Evolutionary conservation across 1,140 invertebrate genomes (phyloP).

Genomic region (Lepidurus apus): DNA sequence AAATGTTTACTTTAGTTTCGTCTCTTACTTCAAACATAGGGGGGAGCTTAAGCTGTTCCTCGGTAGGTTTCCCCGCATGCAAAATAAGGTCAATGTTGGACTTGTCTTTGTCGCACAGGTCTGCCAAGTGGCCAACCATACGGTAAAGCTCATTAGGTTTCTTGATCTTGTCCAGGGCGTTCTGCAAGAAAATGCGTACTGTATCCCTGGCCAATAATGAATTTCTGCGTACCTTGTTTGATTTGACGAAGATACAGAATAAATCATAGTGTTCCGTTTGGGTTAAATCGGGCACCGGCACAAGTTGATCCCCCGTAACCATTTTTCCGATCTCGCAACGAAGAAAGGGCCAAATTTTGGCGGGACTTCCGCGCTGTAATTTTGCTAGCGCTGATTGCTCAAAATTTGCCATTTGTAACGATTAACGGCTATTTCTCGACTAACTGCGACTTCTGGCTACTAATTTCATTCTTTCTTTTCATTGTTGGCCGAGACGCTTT

Average conservation of each 20-base stretch:
- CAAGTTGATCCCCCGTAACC: neutral
- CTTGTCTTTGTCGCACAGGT: constrained; percentile 1
- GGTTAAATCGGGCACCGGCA: neutral
- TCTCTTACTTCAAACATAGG: neutral
- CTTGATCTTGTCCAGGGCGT: neutral
- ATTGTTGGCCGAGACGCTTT: neutral
- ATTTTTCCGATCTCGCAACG: neutral
- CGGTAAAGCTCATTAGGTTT: neutral
- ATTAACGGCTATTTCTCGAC: neutral
- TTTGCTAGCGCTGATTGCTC: neutral
- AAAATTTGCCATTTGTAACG: neutral
- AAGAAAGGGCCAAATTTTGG: neutral
- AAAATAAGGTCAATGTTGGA: constrained; percentile 15
- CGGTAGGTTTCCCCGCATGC: neutral
- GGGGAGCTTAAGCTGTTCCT: neutral
- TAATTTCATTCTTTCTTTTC: neutral
- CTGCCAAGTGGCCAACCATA: neutral
- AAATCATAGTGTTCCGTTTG: neutral
- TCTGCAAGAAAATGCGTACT: neutral
- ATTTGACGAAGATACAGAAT: constrained; percentile 2
- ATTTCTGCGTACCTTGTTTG: neutral
- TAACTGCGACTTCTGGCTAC: neutral
- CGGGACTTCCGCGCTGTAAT: neutral
- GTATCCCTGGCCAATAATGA: neutral
- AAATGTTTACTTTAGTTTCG: neutral